Percentiles rank a stretch among this genome's conserved stretches.
These are phyloP conservation scores for Polydrusus cervinus DNA, from an alignment of 2,888 invertebrate genomes.

Conservation along the genomic window DNA sequence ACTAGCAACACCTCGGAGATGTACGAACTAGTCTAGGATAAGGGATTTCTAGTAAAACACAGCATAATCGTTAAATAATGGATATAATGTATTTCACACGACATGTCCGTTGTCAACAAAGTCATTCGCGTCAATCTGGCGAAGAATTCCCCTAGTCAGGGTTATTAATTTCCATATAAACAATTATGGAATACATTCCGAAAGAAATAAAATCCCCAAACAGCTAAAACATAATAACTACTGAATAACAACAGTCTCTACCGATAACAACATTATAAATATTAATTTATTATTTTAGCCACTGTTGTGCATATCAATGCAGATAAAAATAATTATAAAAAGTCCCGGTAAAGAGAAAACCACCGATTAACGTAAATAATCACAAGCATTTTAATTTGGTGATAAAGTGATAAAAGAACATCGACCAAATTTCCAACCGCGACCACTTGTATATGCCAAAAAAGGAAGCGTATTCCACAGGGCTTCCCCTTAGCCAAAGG, in stretches of 20 bases:
- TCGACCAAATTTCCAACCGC: background rate
- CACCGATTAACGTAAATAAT: no score
- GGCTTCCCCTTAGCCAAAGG: no score
- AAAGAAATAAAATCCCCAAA: conserved; percentile 3
- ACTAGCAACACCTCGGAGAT: no score
- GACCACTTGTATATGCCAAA: no score
- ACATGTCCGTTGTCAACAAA: no score
- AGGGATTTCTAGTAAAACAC: no score
- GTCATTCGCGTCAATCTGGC: background rate
- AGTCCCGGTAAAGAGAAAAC: no score
- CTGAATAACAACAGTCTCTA: conserved; percentile 1
- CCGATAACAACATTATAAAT: background rate
- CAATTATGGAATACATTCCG: background rate
- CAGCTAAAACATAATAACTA: background rate
- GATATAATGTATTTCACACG: no score
- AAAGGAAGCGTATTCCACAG: conserved; percentile 7
- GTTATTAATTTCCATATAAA: background rate
- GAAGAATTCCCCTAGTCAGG: background rate
- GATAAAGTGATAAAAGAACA: background rate
- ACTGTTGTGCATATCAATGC: conserved; percentile 9
- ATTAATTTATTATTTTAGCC: background rate
- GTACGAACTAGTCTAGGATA: no score
- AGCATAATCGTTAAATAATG: no score
- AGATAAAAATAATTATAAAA: conserved; percentile 2
- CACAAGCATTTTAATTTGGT: no score